Percentiles rank a stretch among this genome's conserved stretches.
Evolutionary conservation across 2,888 invertebrate genomes (phyloP).

Genomic region (Criorhina ranunculi): DNA sequence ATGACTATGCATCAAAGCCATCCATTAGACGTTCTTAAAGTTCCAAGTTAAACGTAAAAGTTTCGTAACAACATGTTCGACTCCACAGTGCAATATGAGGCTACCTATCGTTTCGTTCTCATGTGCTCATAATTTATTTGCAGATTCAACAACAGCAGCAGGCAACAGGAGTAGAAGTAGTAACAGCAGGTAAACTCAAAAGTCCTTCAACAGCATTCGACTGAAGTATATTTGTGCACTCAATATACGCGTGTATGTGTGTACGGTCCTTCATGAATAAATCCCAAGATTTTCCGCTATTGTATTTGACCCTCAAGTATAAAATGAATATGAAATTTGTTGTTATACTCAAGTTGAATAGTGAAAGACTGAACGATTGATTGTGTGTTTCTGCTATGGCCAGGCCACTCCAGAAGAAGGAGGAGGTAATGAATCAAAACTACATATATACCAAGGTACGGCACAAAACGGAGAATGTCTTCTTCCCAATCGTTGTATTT

Average conservation of each 20-base stretch:
- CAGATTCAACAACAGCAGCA: conserved; percentile 56
- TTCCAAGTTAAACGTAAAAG: no score
- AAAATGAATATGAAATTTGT: conserved; percentile 75
- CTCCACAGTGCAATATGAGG: conserved; percentile 51
- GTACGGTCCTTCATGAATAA: conserved; percentile 75
- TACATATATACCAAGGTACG: conserved; percentile 12
- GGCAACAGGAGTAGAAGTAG: conserved; percentile 41
- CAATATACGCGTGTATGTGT: conserved; percentile 1
- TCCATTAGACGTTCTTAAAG: no score
- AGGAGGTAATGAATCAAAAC: conserved; percentile 61
- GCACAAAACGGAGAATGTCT: conserved; percentile 16
- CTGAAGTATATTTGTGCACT: conserved; percentile 28
- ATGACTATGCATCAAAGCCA: no score
- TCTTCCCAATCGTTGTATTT: conserved; percentile 48
- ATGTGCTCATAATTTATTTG: conserved; percentile 72
- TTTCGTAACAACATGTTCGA: conserved; percentile 18
- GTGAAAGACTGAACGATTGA: conserved; percentile 55
- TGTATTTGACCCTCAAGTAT: conserved; percentile 76
- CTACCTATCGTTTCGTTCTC: conserved; percentile 29
- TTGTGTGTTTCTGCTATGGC: conserved; percentile 34
- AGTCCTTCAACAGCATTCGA: conserved; percentile 68
- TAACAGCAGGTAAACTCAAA: conserved; percentile 72
- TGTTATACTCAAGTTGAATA: conserved; percentile 66
- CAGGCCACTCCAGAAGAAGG: conserved; percentile 37
- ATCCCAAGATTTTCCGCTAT: conserved; percentile 74